Evolutionary conservation across 1,140 invertebrate genomes (phyloP).

Genomic region (Trichomalopsis sarcophagae): DNA sequence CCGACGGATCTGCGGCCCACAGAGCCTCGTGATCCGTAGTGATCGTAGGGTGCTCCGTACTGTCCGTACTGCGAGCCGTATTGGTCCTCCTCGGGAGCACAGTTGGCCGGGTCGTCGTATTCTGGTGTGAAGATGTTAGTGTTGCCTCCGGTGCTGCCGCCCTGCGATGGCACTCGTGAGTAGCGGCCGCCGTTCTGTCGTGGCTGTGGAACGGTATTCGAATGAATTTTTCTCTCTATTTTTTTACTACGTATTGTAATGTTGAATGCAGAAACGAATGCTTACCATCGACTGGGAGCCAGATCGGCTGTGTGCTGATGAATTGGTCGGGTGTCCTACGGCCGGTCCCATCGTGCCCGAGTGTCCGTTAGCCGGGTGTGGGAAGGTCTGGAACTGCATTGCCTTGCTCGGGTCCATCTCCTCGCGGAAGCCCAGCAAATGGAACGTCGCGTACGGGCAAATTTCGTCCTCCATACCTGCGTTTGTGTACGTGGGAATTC

Average conservation of each 20-base stretch:
- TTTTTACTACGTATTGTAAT: too few relatives aligned
- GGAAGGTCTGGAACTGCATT: slow-evolving; percentile 91
- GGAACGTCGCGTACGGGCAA: slow-evolving; percentile 95
- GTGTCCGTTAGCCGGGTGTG: slow-evolving; percentile 84
- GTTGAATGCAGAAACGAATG: neutral
- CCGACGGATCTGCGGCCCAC: slow-evolving; percentile 83
- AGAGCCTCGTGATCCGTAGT: slow-evolving; percentile 89
- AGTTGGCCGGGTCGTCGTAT: slow-evolving; percentile 94
- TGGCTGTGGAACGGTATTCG: slow-evolving; percentile 73
- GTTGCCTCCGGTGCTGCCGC: slow-evolving; percentile 70
- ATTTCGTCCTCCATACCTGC: slow-evolving; percentile 95
- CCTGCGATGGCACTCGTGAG: slow-evolving; percentile 76
- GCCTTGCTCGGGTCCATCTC: slow-evolving; percentile 95
- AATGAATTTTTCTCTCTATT: slow-evolving; percentile 3
- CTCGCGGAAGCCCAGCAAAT: slow-evolving; percentile 93
- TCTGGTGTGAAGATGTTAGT: slow-evolving; percentile 80
- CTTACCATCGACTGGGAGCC: slow-evolving; percentile 90
- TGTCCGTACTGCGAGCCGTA: slow-evolving; percentile 89
- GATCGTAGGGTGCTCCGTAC: slow-evolving; percentile 89
- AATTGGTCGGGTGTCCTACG: slow-evolving; percentile 78
- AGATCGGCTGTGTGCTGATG: slow-evolving; percentile 84
- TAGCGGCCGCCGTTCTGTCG: slow-evolving; percentile 87
- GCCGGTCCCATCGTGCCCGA: slow-evolving; percentile 86
- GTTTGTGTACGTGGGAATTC: slow-evolving; percentile 26
- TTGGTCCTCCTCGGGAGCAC: slow-evolving; percentile 91